Conservation (phyloP, 2,888 invertebrate genomes). For the Cartodere bifasciata region DNA sequence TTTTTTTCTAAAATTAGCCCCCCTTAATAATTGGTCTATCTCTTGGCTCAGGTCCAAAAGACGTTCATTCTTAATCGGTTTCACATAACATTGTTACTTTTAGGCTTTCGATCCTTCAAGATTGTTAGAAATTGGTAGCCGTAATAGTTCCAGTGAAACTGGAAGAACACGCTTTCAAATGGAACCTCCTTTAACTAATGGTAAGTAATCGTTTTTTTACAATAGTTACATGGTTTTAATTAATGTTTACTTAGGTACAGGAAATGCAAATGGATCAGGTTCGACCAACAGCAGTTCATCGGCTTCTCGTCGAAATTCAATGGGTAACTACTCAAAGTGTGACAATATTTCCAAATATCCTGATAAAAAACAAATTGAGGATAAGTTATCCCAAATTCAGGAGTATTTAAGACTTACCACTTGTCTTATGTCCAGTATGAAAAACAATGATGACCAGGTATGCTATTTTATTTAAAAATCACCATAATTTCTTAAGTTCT, state of each 20-base stretch:
- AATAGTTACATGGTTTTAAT: background rate
- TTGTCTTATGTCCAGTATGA: conserved; percentile 55
- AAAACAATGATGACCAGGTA: conserved; percentile 54
- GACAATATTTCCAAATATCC: conserved; percentile 41
- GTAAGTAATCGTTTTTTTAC: too few species aligned
- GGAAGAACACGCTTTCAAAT: too few species aligned
- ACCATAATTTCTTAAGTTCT: background rate
- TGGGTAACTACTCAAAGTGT: conserved; percentile 30
- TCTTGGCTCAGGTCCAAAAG: too few species aligned
- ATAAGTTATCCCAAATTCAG: conserved; percentile 54
- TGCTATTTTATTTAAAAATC: conserved; percentile 17
- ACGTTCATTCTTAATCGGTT: too few species aligned
- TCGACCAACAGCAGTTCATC: conserved; percentile 28
- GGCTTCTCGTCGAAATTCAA: conserved; percentile 30
- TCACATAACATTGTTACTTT: too few species aligned
- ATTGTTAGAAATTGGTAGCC: too few species aligned
- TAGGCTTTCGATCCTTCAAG: too few species aligned
- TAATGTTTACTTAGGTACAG: background rate
- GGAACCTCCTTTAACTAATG: too few species aligned
- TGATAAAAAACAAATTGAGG: conserved; percentile 55
- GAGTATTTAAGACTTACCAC: conserved; percentile 61
- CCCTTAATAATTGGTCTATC: background rate
- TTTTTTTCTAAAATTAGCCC: background rate
- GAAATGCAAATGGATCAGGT: background rate
- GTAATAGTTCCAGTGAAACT: too few species aligned